A percentile compares a stretch with the other conserved stretches of the same genome.
Conservation (phyloP, 2,888 invertebrate species). For the Acanthosoma haemorrhoidale region DNA sequence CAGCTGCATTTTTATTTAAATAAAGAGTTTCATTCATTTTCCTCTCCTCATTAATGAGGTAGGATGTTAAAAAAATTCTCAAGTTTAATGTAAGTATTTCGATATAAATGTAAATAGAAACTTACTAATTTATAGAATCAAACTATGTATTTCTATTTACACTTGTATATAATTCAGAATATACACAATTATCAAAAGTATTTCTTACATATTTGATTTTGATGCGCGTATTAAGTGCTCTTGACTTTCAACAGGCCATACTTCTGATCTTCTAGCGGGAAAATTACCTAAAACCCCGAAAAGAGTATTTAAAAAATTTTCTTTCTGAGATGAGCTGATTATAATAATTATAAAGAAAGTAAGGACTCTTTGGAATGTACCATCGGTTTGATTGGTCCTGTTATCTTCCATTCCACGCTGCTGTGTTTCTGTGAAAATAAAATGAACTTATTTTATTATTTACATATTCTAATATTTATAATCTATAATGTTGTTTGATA, state of each 20-base stretch:
- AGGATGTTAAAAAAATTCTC: no score
- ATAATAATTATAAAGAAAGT: neutral
- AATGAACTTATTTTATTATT: neutral
- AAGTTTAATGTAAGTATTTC: no score
- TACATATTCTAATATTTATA: neutral
- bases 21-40: no score
- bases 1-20: neutral
- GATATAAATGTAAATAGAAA: no score
- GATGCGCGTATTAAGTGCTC: conserved; percentile 13
- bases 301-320: neutral
- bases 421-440: neutral
- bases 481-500: no score
- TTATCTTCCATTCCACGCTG: neutral
- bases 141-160: no score
- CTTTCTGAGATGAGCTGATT: neutral
- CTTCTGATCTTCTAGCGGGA: conserved; percentile 3
- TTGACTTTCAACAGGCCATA: conserved; percentile 21
- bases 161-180: neutral
- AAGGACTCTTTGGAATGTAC: neutral
- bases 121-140: no score
- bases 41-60: no score
- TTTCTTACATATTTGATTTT: conserved; percentile 10
- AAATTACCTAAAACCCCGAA: neutral
- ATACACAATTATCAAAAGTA: neutral
- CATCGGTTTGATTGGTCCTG: neutral